Evolutionary conservation across 2,797 vertebrate genomes (phyloP).

Genomic region (Anguilla marmorata): DNA sequence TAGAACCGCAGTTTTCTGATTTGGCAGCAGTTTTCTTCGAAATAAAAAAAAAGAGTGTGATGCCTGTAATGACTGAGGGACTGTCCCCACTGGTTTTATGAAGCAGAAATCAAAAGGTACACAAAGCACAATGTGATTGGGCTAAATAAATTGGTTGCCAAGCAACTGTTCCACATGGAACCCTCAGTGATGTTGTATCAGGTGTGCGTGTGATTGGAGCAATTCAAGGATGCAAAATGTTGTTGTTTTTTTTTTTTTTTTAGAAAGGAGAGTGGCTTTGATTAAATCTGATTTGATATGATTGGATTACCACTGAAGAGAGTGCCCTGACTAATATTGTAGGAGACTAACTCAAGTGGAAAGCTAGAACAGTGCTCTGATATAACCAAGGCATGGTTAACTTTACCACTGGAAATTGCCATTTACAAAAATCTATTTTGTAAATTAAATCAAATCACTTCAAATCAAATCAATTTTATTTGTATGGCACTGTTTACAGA

Average conservation of each 20-base stretch:
- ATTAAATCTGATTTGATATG: neutral
- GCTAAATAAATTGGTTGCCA: neutral
- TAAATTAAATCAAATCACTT: neutral
- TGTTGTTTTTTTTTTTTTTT: neutral
- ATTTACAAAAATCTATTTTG: neutral
- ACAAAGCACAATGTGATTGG: neutral
- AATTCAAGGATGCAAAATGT: conserved; percentile 4
- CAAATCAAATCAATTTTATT: no score
- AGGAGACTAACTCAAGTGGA: neutral
- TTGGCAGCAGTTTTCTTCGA: neutral
- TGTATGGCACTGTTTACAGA: no score
- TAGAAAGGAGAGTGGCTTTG: neutral
- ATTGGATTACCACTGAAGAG: neutral
- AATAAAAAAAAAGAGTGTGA: neutral
- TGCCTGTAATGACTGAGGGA: neutral
- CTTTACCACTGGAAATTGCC: neutral
- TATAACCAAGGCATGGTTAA: neutral
- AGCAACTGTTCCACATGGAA: neutral
- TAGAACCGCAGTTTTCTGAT: neutral
- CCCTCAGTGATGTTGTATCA: neutral
- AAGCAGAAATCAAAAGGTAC: neutral
- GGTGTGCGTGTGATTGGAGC: neutral
- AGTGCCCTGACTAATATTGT: neutral
- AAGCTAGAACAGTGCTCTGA: neutral
- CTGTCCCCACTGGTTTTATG: neutral